phyloP scores from a whole-genome alignment of 2,113 vertebrate genomes.

The Thinocorus orbignyianus region DNA sequence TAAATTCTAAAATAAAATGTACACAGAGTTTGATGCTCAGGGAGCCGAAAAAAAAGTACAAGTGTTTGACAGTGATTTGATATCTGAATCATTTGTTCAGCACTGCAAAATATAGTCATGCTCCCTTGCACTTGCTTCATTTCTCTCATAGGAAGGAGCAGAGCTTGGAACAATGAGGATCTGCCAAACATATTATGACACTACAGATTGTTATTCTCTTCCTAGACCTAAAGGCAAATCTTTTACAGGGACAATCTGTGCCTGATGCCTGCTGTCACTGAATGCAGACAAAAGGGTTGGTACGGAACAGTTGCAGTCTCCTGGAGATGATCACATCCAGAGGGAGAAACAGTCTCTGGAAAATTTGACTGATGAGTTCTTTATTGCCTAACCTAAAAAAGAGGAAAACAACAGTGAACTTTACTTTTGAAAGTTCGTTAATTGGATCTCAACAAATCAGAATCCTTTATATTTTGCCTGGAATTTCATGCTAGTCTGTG shows the following conservation, averaged over 20 bases:
- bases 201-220: slow-evolving; percentile 51
- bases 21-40: not conserved
- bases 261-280: not conserved
- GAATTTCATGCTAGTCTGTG: not conserved
- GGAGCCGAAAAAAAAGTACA: not conserved
- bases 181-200: slow-evolving; percentile 27
- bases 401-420: not conserved
- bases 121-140: slow-evolving; percentile 3
- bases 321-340: not conserved
- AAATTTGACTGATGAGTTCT: not conserved
- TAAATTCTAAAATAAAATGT: not conserved
- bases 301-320: not conserved
- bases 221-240: slow-evolving; percentile 30
- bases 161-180: slow-evolving; percentile 6
- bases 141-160: slow-evolving; percentile 5
- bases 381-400: not conserved
- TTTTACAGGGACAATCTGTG: slow-evolving; percentile 13
- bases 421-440: not conserved
- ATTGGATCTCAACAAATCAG: not conserved
- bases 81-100: slow-evolving; percentile 26
- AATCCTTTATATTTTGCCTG: not conserved
- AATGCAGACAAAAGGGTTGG: not conserved
- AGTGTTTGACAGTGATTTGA: not conserved
- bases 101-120: not conserved
- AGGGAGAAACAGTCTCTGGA: not conserved